Conservation (phyloP, 1,140 invertebrate genomes). For the Lepidotrigona ventralis region DNA sequence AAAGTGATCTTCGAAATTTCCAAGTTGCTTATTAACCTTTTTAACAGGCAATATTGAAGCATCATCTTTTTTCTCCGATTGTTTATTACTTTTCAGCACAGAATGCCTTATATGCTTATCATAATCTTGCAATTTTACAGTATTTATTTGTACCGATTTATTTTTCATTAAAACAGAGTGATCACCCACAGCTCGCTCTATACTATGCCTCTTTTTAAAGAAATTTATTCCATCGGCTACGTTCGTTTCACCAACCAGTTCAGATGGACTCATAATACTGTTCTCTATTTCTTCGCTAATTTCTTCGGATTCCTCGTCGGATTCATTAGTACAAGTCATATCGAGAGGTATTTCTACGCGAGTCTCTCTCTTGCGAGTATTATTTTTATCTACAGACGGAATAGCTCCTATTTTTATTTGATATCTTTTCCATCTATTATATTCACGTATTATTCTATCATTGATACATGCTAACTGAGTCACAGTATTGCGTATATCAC, state of each 20-base stretch:
- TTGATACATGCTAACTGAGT: slow-evolving; percentile 66
- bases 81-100: slow-evolving; percentile 55
- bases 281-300: slow-evolving; percentile 5
- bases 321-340: slow-evolving; percentile 74
- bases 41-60: neutral
- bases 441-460: slow-evolving; percentile 65
- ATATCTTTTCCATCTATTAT: slow-evolving; percentile 56
- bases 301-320: slow-evolving; percentile 67
- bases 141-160: slow-evolving; percentile 67
- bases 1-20: slow-evolving; percentile 74
- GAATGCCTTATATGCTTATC: slow-evolving; percentile 73
- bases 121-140: slow-evolving; percentile 66
- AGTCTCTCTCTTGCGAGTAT: neutral
- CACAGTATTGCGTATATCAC: slow-evolving; percentile 62
- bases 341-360: slow-evolving; percentile 66
- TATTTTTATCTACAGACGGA: neutral
- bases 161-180: slow-evolving; percentile 39
- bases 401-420: neutral
- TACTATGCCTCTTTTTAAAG: slow-evolving; percentile 58
- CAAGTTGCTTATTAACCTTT: slow-evolving; percentile 55
- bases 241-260: slow-evolving; percentile 28
- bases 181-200: slow-evolving; percentile 58
- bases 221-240: slow-evolving; percentile 61
- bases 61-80: slow-evolving; percentile 32
- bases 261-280: slow-evolving; percentile 24